Evolutionary conservation across 1,140 invertebrate species (phyloP).

Genomic region (Arctopsyche grandis): DNA sequence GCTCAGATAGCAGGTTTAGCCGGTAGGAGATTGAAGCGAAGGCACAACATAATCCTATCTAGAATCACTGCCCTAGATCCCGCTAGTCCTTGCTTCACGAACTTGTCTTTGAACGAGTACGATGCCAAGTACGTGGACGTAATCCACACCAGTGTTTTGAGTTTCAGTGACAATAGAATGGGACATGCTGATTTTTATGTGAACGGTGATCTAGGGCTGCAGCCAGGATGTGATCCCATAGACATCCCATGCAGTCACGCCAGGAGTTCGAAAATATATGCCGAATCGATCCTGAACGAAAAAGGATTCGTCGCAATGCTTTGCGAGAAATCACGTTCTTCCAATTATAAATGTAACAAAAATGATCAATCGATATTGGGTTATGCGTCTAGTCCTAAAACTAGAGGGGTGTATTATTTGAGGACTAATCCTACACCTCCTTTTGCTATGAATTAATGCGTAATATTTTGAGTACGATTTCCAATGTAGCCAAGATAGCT

Average conservation of each 20-base stretch:
- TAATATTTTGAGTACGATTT: too few relatives aligned
- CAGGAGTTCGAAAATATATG: slow-evolving; percentile 37
- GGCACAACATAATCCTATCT: neutral
- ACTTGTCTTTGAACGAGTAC: slow-evolving; percentile 3
- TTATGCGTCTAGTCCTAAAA: slow-evolving; percentile 2
- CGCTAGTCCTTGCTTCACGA: slow-evolving; percentile 42
- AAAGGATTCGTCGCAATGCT: slow-evolving; percentile 32
- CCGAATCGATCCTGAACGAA: slow-evolving; percentile 40
- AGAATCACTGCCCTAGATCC: slow-evolving; percentile 51
- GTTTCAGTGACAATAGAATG: slow-evolving; percentile 21
- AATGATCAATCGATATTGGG: neutral
- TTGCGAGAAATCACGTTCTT: neutral
- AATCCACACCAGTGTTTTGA: slow-evolving; percentile 49
- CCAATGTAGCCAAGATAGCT: too few relatives aligned
- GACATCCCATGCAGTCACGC: slow-evolving; percentile 41
- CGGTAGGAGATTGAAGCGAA: slow-evolving; percentile 33
- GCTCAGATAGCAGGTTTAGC: slow-evolving; percentile 47
- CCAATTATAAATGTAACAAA: slow-evolving; percentile 2
- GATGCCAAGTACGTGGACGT: slow-evolving; percentile 49
- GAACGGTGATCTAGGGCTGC: slow-evolving; percentile 36
- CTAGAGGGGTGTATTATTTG: slow-evolving; percentile 6
- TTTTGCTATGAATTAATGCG: neutral
- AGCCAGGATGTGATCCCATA: slow-evolving; percentile 39
- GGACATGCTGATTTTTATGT: slow-evolving; percentile 50
- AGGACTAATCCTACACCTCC: neutral